Evolutionary conservation across 2,113 vertebrate genomes (phyloP), one percentile per base, ranked within the genome.

Genomic region (Semicossyphus pulcher): DNA sequence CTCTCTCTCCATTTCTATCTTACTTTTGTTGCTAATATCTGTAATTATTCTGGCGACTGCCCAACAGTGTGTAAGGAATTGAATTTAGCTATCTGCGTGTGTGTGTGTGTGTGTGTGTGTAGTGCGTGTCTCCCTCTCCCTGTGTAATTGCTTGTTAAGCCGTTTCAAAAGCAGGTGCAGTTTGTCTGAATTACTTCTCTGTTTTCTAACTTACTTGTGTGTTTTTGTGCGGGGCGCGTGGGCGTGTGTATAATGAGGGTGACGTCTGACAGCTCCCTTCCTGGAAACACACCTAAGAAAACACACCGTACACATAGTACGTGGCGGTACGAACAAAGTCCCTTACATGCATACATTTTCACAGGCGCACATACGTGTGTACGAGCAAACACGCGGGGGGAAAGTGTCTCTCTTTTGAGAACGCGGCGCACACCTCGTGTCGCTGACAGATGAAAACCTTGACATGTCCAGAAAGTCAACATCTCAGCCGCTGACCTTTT

Each of bases 271-370:
- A 85, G 87, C 86, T 63, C 69, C 75, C 79, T 91, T 90, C 87
- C 87, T 87, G 88, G 87, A 88, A 90, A 80, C 80, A 76, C 91
- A 92, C 88, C 91, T 91, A 85, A 81, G 68, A 92, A 91, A 92
- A 91, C 89, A 92, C 39, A 42, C 12, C 63, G 28, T 21, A 59
- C 78, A 86, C 87, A 75, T 25, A n/a, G n/a, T n/a, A 53, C 32
- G 76, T 53, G 74, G 51, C 1, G 14, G 49, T 59, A 65, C 71
- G 68, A 68, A 70, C 75, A 25, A 39, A 18, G 56, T 32, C 39
- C 16, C 48, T 39, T 2, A 1, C 32, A 44, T n/a, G n/a, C 18
- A 11, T 44, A 20, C 1, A n/a, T 51, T 78, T 70, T 64, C 44
- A 51, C 45, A 56, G 47, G 41, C 42, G 52, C 67, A 57, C 28